Evolutionary conservation across 2,113 vertebrate species (phyloP).

Genomic region (Rhea americana): DNA sequence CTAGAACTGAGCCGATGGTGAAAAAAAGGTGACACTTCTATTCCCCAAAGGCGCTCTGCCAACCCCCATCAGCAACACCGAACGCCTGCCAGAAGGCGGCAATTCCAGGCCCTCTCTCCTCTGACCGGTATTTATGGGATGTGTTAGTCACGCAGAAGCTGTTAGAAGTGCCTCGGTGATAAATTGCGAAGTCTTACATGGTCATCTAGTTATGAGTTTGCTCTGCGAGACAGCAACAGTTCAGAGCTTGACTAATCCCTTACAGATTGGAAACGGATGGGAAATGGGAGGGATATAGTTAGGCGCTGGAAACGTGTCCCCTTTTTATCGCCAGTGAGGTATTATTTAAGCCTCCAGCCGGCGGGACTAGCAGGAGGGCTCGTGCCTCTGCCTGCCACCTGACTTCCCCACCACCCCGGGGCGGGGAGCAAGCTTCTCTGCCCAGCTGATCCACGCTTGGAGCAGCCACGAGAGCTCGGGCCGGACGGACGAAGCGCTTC

Average conservation of each 20-base stretch:
- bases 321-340: not conserved
- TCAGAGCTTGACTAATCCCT: conserved; percentile 44
- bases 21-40: not conserved
- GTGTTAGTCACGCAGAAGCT: conserved; percentile 19
- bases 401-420: not conserved
- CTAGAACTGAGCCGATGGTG: not conserved
- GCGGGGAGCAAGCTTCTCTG: not conserved
- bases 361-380: not conserved
- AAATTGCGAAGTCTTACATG: not conserved
- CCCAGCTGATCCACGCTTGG: not conserved
- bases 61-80: not conserved
- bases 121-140: not conserved
- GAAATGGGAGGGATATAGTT: not conserved
- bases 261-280: not conserved
- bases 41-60: not conserved
- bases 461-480: not conserved
- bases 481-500: not conserved
- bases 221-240: not conserved
- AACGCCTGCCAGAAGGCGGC: not conserved
- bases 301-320: not conserved
- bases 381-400: not conserved
- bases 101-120: not conserved
- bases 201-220: not conserved
- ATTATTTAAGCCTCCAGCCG: not conserved
- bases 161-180: not conserved